A percentile compares a stretch with the other conserved stretches of the same genome.
Conservation (phyloP, 2,797 vertebrate genomes). For the Acrossocheilus fasciatus region DNA sequence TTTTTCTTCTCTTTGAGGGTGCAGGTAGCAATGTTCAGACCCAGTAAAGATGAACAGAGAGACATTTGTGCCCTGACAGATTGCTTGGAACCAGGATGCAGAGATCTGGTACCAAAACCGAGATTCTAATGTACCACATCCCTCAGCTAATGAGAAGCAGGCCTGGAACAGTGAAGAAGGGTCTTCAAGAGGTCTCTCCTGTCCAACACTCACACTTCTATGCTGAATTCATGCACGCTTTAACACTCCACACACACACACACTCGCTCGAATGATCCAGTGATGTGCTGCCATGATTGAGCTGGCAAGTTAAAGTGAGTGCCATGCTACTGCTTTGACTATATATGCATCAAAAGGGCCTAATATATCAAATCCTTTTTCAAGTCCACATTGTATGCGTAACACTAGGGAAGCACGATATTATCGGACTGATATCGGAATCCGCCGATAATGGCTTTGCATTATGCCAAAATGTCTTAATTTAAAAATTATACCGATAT, state of each 20-base stretch:
- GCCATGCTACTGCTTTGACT: background rate
- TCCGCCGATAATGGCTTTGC: no score
- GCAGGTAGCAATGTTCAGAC: slow-evolving; percentile 62
- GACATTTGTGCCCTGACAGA: slow-evolving; percentile 61
- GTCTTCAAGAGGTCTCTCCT: slow-evolving; percentile 40
- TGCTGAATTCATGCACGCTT: slow-evolving; percentile 41
- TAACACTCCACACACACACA: slow-evolving; percentile 6
- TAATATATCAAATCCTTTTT: background rate
- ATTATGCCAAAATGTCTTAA: no score
- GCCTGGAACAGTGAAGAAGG: slow-evolving; percentile 29
- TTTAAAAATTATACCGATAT: no score
- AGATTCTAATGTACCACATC: slow-evolving; percentile 65
- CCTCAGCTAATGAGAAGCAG: slow-evolving; percentile 57
- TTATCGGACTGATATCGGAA: no score
- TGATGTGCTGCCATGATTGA: slow-evolving; percentile 58
- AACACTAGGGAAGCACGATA: background rate
- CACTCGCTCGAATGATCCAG: slow-evolving; percentile 53
- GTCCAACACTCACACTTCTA: slow-evolving; percentile 69
- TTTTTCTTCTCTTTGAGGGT: slow-evolving; percentile 68
- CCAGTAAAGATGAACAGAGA: slow-evolving; percentile 62
- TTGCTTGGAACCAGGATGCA: slow-evolving; percentile 64
- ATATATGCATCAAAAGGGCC: background rate
- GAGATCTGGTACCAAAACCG: slow-evolving; percentile 48
- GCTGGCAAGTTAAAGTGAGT: slow-evolving; percentile 21
- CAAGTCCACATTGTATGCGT: background rate